Evolutionary conservation across 2,797 vertebrate genomes (phyloP).

Genomic region (Balearica regulorum): DNA sequence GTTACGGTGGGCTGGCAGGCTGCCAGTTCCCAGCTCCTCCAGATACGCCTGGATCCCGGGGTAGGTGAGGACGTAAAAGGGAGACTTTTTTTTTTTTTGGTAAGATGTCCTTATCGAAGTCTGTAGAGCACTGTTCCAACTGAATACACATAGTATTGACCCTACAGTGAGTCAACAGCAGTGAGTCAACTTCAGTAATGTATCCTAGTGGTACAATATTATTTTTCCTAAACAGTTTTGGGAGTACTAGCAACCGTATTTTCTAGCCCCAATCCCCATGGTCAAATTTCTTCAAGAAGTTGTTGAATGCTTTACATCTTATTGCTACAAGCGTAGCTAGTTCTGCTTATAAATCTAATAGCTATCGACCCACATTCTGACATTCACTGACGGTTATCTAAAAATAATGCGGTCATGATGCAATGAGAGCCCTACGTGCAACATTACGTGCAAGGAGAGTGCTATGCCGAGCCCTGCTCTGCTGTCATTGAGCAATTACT

Average conservation of each 20-base stretch:
- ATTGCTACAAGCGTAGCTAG: background rate
- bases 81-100: background rate
- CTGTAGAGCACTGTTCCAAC: background rate
- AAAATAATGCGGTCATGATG: conserved; percentile 38
- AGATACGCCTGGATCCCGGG: accelerated
- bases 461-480: background rate
- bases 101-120: background rate
- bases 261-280: background rate
- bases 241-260: background rate
- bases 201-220: background rate
- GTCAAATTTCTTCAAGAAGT: conserved; percentile 7
- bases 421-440: background rate
- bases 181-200: background rate
- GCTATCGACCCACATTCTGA: conserved; percentile 23
- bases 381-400: background rate
- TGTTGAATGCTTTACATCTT: conserved; percentile 8
- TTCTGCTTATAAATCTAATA: conserved; percentile 46
- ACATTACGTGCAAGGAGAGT: background rate
- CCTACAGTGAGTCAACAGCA: background rate
- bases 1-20: background rate
- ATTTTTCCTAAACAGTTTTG: conserved; percentile 10
- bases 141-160: background rate
- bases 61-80: background rate
- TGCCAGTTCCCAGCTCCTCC: background rate
- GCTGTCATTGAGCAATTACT: background rate